A percentile compares a stretch with the other conserved stretches of the same genome.
Evolutionary conservation across 1,140 invertebrate species (phyloP).

Genomic region (Trissolcus basalis): DNA sequence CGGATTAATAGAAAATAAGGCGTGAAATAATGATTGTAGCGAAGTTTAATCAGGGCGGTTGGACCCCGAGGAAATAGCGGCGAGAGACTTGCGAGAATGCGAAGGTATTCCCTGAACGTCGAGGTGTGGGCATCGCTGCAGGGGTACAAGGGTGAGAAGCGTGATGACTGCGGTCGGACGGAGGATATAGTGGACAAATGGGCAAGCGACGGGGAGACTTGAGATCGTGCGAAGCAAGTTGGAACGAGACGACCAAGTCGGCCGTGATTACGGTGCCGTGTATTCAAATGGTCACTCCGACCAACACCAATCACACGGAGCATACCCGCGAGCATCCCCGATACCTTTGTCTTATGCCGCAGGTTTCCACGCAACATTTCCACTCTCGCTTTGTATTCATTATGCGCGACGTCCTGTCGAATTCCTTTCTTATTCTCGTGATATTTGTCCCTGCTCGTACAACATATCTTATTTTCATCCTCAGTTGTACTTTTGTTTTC

Average conservation of each 20-base stretch:
- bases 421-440: slow-evolving; percentile 45
- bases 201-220: slow-evolving; percentile 59
- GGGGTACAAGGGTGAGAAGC: slow-evolving; percentile 63
- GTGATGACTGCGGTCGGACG: slow-evolving; percentile 65
- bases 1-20: slow-evolving; percentile 6
- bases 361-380: slow-evolving; percentile 60
- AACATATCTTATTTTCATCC: not conserved
- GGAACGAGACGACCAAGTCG: slow-evolving; percentile 58
- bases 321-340: slow-evolving; percentile 68
- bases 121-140: slow-evolving; percentile 49
- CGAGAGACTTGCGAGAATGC: slow-evolving; percentile 59
- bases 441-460: too few relatives aligned
- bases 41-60: slow-evolving; percentile 36
- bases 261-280: slow-evolving; percentile 75
- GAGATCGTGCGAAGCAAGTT: slow-evolving; percentile 47
- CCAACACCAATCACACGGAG: slow-evolving; percentile 75
- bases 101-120: slow-evolving; percentile 69
- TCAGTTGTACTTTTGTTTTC: too few relatives aligned
- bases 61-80: slow-evolving; percentile 39
- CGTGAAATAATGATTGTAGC: slow-evolving; percentile 11
- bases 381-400: slow-evolving; percentile 57
- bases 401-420: slow-evolving; percentile 44
- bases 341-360: slow-evolving; percentile 75
- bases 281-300: slow-evolving; percentile 76
- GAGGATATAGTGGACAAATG: slow-evolving; percentile 64